Percentiles rank a stretch among this genome's conserved stretches.
Evolutionary conservation across 2,888 invertebrate genomes (phyloP).

Genomic region (Coelinius sp.): DNA sequence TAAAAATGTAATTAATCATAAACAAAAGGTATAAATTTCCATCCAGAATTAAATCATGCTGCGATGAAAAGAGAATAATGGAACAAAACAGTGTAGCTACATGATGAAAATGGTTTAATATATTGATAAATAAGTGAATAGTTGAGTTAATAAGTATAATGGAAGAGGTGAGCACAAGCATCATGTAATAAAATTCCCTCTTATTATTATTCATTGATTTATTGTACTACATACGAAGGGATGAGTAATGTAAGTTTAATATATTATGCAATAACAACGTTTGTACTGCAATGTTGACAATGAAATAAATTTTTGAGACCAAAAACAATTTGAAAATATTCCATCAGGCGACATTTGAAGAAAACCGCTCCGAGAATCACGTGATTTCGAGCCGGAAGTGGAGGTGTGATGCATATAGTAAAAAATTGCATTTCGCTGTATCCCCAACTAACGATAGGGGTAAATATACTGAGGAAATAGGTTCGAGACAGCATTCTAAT

Average conservation of each 20-base stretch:
- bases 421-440: no score
- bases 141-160: slow-evolving; percentile 31
- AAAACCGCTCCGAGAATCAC: no score
- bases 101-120: slow-evolving; percentile 27
- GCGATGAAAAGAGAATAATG: slow-evolving; percentile 29
- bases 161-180: slow-evolving; percentile 42
- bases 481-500: no score
- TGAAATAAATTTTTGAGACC: slow-evolving; percentile 60
- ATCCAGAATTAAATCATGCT: slow-evolving; percentile 46
- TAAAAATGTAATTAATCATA: slow-evolving; percentile 40
- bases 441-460: no score
- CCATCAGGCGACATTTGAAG: no score
- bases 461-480: no score
- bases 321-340: no score
- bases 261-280: slow-evolving; percentile 60
- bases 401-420: no score
- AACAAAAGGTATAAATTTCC: slow-evolving; percentile 45
- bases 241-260: slow-evolving; percentile 55
- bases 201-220: slow-evolving; percentile 48
- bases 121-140: slow-evolving; percentile 35
- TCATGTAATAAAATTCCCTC: slow-evolving; percentile 43
- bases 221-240: slow-evolving; percentile 48
- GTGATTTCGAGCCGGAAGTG: no score
- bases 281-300: slow-evolving; percentile 64
- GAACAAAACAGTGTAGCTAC: background rate